Conservation (phyloP, 1,140 invertebrate genomes). For the Drosophila kepulauana region DNA sequence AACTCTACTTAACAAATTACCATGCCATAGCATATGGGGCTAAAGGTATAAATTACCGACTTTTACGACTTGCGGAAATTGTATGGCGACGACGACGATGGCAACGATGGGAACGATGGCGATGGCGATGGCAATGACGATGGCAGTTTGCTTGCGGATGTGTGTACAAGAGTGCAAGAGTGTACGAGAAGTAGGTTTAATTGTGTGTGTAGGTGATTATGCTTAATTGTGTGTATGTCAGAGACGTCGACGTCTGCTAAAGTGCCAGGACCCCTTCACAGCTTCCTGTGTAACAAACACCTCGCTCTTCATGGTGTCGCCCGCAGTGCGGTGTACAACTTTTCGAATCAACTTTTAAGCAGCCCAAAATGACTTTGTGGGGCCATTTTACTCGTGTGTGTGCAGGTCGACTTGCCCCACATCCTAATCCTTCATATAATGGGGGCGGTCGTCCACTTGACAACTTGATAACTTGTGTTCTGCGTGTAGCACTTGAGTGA, state of each 20-base stretch:
- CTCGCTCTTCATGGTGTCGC: background rate
- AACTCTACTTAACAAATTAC: conserved; percentile 85
- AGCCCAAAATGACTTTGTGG: conserved; percentile 77
- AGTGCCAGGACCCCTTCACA: conserved; percentile 43
- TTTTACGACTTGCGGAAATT: conserved; percentile 84
- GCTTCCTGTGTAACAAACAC: conserved; percentile 29
- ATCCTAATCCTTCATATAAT: background rate
- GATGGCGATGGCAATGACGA: conserved; percentile 33
- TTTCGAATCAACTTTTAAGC: conserved; percentile 83
- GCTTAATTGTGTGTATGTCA: conserved; percentile 79
- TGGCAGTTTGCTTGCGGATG: conserved; percentile 38
- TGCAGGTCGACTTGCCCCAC: conserved; percentile 19
- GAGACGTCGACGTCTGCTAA: conserved; percentile 55
- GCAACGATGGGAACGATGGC: conserved; percentile 52
- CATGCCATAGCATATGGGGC: conserved; percentile 83
- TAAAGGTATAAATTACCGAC: conserved; percentile 84
- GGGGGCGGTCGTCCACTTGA: conserved; percentile 58
- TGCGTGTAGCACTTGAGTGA: conserved; percentile 6
- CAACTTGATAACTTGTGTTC: conserved; percentile 77
- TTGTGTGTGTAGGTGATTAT: conserved; percentile 79
- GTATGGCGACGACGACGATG: conserved; percentile 68
- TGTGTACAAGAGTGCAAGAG: background rate
- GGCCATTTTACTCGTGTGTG: conserved; percentile 59
- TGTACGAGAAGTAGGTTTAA: conserved; percentile 55
- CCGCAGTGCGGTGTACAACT: conserved; percentile 65